A percentile compares a stretch with the other conserved stretches of the same genome.
phyloP scores from a whole-genome alignment of 2,113 vertebrate genomes.

The Drymodes brunneopygia region DNA sequence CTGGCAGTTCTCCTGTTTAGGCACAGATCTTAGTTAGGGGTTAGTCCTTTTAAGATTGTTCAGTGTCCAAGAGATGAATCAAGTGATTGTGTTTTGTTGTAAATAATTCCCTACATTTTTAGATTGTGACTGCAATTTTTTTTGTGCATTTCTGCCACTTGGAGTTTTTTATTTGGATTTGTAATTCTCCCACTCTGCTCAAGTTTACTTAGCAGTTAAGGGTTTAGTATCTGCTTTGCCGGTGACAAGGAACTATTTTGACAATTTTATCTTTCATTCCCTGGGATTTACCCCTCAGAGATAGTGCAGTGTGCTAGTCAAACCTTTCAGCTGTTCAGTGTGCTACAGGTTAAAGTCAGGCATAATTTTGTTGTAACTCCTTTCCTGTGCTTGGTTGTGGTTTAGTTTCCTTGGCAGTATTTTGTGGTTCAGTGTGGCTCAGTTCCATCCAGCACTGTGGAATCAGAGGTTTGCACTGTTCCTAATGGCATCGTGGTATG shows the following conservation, averaged over 20 bases:
- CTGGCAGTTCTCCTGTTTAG: neutral
- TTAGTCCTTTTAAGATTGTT: neutral
- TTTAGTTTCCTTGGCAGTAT: neutral
- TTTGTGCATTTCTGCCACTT: neutral
- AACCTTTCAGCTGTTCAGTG: neutral
- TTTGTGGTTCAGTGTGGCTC: neutral
- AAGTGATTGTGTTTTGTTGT: neutral
- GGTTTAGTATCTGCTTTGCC: neutral
- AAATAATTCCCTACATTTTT: neutral
- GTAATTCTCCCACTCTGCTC: neutral
- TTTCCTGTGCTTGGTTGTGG: neutral
- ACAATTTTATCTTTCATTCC: neutral
- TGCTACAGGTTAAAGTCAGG: neutral
- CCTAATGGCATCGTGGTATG: accelerated
- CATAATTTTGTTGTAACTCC: neutral
- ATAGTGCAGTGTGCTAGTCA: neutral
- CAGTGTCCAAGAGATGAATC: neutral
- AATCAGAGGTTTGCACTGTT: neutral
- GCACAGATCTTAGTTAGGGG: neutral
- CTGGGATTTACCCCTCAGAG: neutral
- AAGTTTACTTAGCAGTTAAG: neutral
- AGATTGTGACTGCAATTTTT: neutral
- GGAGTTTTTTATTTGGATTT: neutral
- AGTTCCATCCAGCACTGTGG: neutral
- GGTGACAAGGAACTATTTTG: neutral